These are phyloP conservation scores for Ariolimax columbianus DNA, from an alignment of 2,888 invertebrate genomes.

Conservation along the genomic window DNA sequence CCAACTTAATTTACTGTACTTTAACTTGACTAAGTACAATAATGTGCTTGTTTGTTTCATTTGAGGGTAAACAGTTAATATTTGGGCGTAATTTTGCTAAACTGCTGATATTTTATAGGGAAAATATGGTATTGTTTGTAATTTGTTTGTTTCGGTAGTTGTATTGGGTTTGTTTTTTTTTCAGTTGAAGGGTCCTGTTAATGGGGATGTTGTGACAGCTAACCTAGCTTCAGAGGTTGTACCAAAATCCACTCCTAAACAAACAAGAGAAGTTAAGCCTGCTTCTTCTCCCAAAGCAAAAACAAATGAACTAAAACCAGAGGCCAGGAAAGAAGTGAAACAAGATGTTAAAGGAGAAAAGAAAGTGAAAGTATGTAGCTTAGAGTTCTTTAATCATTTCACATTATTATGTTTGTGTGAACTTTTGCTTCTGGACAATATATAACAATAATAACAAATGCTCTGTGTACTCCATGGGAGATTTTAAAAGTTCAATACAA, in stretches of 20 bases:
- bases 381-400: background rate
- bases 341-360: conserved; percentile 53
- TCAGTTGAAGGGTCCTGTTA: conserved; percentile 60
- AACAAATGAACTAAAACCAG: conserved; percentile 49
- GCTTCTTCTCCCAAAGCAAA: conserved; percentile 52
- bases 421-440: background rate
- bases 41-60: no score
- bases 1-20: no score
- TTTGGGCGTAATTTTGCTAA: no score
- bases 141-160: background rate
- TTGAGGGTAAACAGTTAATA: no score
- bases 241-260: conserved; percentile 50
- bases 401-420: background rate
- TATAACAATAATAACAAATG: no score
- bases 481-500: no score
- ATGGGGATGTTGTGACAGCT: conserved; percentile 62
- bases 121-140: background rate
- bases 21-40: no score
- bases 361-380: conserved; percentile 57
- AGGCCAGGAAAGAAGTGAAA: conserved; percentile 47
- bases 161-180: background rate
- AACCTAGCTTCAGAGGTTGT: conserved; percentile 53
- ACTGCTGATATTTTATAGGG: no score
- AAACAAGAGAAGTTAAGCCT: conserved; percentile 49
- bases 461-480: no score